Conservation (phyloP, 2,113 vertebrate species). For the Chloropsis hardwickii region DNA sequence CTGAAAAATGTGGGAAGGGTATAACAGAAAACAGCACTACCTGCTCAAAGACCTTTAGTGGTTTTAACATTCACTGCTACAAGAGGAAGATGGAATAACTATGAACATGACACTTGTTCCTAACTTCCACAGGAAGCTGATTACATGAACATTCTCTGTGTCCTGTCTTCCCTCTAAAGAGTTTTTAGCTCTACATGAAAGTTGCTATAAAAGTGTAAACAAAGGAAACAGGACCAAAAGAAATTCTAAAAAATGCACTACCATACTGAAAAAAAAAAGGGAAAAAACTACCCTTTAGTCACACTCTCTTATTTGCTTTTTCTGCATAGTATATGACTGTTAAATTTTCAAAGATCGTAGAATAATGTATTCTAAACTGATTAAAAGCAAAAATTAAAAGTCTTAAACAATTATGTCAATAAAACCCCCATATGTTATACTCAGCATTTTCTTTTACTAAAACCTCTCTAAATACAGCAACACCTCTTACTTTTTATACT, state of each 20-base stretch:
- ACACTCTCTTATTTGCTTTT: not conserved
- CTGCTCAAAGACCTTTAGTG: not conserved
- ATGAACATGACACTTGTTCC: not conserved
- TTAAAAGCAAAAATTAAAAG: not conserved
- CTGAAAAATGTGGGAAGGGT: not conserved
- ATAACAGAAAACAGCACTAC: not conserved
- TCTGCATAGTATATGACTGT: not conserved
- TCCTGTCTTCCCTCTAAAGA: not conserved
- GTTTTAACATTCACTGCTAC: not conserved
- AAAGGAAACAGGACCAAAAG: not conserved
- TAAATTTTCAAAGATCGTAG: not conserved
- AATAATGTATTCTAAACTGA: not conserved
- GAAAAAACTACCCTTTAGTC: not conserved
- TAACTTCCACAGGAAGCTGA: not conserved
- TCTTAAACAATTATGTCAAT: not conserved
- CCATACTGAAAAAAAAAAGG: accelerated
- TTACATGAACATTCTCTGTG: not conserved
- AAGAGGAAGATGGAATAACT: not conserved
- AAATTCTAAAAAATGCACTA: not conserved
- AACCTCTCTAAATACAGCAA: not conserved
- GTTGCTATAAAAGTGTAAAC: not conserved
- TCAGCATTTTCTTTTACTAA: not conserved
- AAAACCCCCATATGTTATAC: not conserved
- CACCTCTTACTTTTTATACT: not conserved
- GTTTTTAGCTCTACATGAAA: not conserved